Conservation (phyloP, 2,113 vertebrate genomes). For the Todiramphus saurophagus region DNA sequence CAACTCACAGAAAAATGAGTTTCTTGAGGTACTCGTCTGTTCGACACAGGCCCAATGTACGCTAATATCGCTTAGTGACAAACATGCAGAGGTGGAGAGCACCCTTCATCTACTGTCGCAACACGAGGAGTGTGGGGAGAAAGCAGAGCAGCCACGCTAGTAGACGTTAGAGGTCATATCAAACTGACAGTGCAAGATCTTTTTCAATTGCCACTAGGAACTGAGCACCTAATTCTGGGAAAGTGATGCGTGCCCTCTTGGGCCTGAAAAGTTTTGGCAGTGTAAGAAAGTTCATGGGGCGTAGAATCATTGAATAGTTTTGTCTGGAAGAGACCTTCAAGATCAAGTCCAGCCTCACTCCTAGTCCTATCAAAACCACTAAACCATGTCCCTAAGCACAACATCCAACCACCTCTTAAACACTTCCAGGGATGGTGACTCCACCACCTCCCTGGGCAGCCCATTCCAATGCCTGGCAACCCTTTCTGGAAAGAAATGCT, state of each 20-base stretch:
- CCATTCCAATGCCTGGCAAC: too few relatives aligned
- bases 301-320: too few relatives aligned
- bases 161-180: background rate
- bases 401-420: too few relatives aligned
- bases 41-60: background rate
- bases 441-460: too few relatives aligned
- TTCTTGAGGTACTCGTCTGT: background rate
- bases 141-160: background rate
- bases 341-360: too few relatives aligned
- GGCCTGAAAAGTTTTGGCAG: background rate
- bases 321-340: too few relatives aligned
- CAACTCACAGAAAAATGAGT: background rate
- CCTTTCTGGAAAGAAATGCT: too few relatives aligned
- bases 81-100: fast-evolving
- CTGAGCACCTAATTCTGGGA: background rate
- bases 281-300: background rate
- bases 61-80: background rate
- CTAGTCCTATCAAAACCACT: too few relatives aligned
- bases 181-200: background rate
- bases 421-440: too few relatives aligned
- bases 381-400: too few relatives aligned
- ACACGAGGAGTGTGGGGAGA: background rate
- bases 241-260: background rate
- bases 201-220: background rate
- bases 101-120: background rate